phyloP scores from a whole-genome alignment of 2,888 invertebrate genomes.

The Pantelozetes paolii region DNA sequence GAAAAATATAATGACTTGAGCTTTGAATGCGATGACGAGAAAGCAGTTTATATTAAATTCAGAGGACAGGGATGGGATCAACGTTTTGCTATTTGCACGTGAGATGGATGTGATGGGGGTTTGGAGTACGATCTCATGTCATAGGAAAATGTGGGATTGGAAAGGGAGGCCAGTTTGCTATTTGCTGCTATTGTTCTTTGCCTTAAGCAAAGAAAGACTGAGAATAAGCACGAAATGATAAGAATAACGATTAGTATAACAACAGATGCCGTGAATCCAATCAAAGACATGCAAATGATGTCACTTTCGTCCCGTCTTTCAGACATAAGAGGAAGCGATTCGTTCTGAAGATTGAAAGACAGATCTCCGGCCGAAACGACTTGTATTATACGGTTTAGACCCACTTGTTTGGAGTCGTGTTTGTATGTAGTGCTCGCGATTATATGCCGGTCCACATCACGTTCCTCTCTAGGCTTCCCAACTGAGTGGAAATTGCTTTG shows the following conservation, averaged over 20 bases:
- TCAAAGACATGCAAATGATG: conserved; percentile 86
- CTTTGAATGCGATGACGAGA: conserved; percentile 21
- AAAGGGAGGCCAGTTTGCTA: background rate
- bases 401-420: conserved; percentile 45
- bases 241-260: conserved; percentile 75
- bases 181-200: conserved; percentile 52
- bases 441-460: conserved; percentile 43
- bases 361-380: conserved; percentile 87
- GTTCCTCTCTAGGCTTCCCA: conserved; percentile 46
- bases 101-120: conserved; percentile 1
- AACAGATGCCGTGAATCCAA: conserved; percentile 82
- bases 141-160: background rate
- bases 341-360: conserved; percentile 63
- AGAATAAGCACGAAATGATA: conserved; percentile 76
- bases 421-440: conserved; percentile 42
- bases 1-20: conserved; percentile 34
- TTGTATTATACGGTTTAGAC: conserved; percentile 49
- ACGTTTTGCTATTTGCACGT: conserved; percentile 31
- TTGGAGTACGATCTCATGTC: conserved; percentile 26
- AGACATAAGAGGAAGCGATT: conserved; percentile 21
- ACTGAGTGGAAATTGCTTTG: conserved; percentile 37
- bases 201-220: conserved; percentile 76
- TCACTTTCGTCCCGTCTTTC: conserved; percentile 52
- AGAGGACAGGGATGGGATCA: background rate
- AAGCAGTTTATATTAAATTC: background rate